Evolutionary conservation across 2,113 vertebrate genomes (phyloP).

Genomic region (Budorcas taxicolor): DNA sequence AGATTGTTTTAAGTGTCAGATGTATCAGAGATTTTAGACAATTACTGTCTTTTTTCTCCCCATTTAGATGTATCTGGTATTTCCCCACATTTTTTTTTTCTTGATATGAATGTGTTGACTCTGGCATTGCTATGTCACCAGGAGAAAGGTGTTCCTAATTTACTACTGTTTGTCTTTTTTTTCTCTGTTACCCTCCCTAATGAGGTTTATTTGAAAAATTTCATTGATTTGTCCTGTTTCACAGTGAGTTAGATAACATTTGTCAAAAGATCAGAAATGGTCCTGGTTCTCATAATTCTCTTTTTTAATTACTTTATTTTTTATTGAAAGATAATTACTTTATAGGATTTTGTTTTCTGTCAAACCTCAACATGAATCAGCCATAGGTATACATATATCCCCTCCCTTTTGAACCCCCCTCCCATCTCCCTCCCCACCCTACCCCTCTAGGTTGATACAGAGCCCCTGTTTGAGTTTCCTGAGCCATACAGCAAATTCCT

Average conservation of each 20-base stretch:
- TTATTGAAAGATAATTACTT: background rate
- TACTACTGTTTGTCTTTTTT: background rate
- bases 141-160: background rate
- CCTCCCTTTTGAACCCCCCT: background rate
- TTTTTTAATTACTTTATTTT: background rate
- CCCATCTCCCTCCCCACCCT: background rate
- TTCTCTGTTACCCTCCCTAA: background rate
- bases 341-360: background rate
- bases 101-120: background rate
- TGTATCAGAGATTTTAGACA: background rate
- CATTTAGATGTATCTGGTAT: background rate
- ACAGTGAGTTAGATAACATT: background rate
- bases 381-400: background rate
- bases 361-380: background rate
- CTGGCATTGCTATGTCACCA: background rate
- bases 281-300: background rate
- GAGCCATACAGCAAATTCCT: background rate
- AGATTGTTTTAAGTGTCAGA: background rate
- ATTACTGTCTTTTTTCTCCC: too few relatives aligned
- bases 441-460: background rate
- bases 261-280: constrained; percentile 14
- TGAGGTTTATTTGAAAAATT: background rate
- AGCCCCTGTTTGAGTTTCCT: background rate
- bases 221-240: background rate
- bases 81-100: background rate